A percentile compares a stretch with the other conserved stretches of the same genome.
phyloP scores from a whole-genome alignment of 2,888 invertebrate species.

The Nemurella pictetii region DNA sequence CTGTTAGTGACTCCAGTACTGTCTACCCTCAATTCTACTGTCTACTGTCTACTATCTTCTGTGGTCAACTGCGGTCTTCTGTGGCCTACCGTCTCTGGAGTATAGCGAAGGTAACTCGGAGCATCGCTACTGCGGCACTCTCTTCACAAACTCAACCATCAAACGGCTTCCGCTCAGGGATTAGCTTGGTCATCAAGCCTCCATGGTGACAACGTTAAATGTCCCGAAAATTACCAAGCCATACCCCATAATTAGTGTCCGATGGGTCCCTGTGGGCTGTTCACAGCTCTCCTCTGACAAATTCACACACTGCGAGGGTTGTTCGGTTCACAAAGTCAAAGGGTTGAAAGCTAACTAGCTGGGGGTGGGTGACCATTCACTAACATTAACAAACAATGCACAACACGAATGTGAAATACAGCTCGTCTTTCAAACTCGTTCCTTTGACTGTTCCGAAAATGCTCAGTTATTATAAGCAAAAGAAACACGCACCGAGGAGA shows the following conservation, averaged over 20 bases:
- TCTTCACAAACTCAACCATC: too few species aligned
- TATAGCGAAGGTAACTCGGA: too few species aligned
- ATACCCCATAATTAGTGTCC: slow-evolving; percentile 16
- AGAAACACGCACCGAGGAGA: background rate
- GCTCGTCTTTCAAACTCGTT: slow-evolving; percentile 2
- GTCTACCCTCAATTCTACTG: too few species aligned
- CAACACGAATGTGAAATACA: slow-evolving; percentile 25
- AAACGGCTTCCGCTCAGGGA: too few species aligned
- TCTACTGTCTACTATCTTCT: too few species aligned
- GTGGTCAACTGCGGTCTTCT: too few species aligned
- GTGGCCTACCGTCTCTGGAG: too few species aligned
- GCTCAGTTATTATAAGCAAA: background rate
- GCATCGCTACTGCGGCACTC: too few species aligned
- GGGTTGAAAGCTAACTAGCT: slow-evolving; percentile 12
- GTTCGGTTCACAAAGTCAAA: slow-evolving; percentile 21
- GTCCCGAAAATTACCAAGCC: slow-evolving; percentile 10
- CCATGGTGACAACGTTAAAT: background rate
- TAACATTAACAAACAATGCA: slow-evolving; percentile 25
- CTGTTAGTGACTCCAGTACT: too few species aligned
- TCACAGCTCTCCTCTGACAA: background rate
- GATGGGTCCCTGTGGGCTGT: background rate
- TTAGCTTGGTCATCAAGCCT: too few species aligned
- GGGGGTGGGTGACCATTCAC: background rate
- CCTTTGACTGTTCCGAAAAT: slow-evolving; percentile 23
- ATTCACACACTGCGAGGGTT: background rate